Base-by-base conservation (phyloP, 2,797 vertebrate genomes). In the Lepilemur ruficaudatus region DNA sequence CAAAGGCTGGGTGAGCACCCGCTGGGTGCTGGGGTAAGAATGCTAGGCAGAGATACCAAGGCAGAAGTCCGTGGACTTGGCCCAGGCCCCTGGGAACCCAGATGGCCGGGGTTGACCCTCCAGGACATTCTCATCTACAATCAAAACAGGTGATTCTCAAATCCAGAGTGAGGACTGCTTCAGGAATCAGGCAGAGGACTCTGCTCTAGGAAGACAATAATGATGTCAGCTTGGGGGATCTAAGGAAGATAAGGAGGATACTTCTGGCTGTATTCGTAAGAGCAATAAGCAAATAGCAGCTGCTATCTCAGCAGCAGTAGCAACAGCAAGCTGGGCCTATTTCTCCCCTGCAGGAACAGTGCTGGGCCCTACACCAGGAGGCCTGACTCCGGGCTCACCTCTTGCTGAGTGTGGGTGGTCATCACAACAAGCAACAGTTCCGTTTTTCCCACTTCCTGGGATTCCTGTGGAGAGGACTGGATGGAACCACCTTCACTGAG, bases 381-480 rank as follows among this genome's bases (percentile, higher is more conserved):
- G 57, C 28, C 78, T 70, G 73, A 50, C 88, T 93, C 79, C 92
- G 67, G 38, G 88, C n/a, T 89, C 65, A 63, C 28, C 48, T 57
- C 81, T 89, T 85, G 70, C 72, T 38, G 63, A 43, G 32, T 35
- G 72, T 80, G 90, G 90, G 78, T 85, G 95, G 93, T 59, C 88
- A 83, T 70, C 57, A 41, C 10, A 5, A 88, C 61, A 92, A 81
- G 88, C 41, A 90, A 30, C 69, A 72, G 4, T 94, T 94, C 91
- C 41, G n/a, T 92, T 79, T 92, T 79, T n/a, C 79, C 84, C 59
- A 86, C 85, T 95, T 94, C 55, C 73, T 90, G 72, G 20, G 41
- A 52, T 86, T 94, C 57, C 84, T 89, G 76, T 76, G 61, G 91
- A 81, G 91, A 92, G n/a, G 28, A n/a, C 22, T 14, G 67, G 78